These are phyloP conservation scores for Athene noctua DNA, from an alignment of 2,113 vertebrate species.

Conservation along the genomic window DNA sequence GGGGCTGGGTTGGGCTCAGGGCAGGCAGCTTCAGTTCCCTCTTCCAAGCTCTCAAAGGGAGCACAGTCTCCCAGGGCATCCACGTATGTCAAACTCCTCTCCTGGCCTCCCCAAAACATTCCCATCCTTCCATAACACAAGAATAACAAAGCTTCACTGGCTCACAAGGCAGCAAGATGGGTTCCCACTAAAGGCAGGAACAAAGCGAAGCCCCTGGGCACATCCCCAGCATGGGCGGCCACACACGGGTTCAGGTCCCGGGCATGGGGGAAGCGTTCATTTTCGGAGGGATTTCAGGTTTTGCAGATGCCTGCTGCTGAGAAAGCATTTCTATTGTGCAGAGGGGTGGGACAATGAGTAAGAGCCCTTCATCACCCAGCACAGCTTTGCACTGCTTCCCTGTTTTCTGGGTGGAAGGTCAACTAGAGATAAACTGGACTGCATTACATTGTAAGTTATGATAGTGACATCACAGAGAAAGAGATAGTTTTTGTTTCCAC, in stretches of 20 bases:
- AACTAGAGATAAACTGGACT: not conserved
- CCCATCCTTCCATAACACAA: not conserved
- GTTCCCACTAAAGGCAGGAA: not conserved
- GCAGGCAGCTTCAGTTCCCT: not conserved
- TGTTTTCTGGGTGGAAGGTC: not conserved
- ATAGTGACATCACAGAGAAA: not conserved
- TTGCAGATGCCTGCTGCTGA: not conserved
- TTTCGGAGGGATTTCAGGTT: not conserved
- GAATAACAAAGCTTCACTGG: not conserved
- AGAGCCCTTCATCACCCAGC: not conserved
- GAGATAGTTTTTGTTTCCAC: not conserved
- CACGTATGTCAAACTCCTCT: not conserved
- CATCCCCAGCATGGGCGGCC: fast-evolving
- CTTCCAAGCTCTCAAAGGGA: not conserved
- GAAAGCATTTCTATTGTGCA: not conserved
- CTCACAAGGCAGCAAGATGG: not conserved
- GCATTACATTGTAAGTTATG: not conserved
- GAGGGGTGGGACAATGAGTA: not conserved
- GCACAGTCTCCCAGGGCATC: not conserved
- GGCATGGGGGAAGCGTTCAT: fast-evolving
- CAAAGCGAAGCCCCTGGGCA: not conserved
- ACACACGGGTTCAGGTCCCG: not conserved
- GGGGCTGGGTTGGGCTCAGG: not conserved
- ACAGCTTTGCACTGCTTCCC: not conserved
- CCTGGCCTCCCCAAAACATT: not conserved